phyloP scores from a whole-genome alignment of 1,140 invertebrate genomes.

The Lepidurus arcticus region DNA sequence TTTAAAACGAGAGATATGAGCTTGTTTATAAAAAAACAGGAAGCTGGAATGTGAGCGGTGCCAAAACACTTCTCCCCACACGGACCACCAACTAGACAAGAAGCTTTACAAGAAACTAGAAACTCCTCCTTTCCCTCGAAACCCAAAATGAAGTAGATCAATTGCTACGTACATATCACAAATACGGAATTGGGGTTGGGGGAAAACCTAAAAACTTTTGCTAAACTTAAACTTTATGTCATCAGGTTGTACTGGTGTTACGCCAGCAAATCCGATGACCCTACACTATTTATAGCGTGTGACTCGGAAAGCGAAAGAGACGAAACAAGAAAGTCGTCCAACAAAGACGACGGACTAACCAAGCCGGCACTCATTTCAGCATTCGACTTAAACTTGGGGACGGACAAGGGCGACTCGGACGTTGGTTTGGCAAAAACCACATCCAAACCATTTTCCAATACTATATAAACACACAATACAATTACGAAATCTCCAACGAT shows the following conservation, averaged over 20 bases:
- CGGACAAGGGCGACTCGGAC: neutral
- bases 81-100: slow-evolving; percentile 1
- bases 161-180: neutral
- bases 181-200: neutral
- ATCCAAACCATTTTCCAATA: neutral
- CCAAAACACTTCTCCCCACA: neutral
- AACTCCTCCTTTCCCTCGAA: neutral
- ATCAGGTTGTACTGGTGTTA: neutral
- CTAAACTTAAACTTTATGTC: neutral
- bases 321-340: neutral
- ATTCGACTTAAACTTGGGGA: neutral
- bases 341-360: neutral
- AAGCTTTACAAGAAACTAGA: slow-evolving; percentile 22
- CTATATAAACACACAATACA: neutral
- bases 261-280: neutral
- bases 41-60: slow-evolving; percentile 17
- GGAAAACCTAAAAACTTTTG: neutral
- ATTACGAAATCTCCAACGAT: neutral
- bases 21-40: slow-evolving; percentile 21
- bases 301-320: slow-evolving; percentile 17
- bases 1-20: neutral
- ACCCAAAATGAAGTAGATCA: neutral
- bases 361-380: neutral
- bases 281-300: neutral
- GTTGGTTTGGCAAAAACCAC: neutral